Base-by-base conservation (phyloP, 2,797 vertebrate genomes). In the Enteromius afrohamiltoni region DNA sequence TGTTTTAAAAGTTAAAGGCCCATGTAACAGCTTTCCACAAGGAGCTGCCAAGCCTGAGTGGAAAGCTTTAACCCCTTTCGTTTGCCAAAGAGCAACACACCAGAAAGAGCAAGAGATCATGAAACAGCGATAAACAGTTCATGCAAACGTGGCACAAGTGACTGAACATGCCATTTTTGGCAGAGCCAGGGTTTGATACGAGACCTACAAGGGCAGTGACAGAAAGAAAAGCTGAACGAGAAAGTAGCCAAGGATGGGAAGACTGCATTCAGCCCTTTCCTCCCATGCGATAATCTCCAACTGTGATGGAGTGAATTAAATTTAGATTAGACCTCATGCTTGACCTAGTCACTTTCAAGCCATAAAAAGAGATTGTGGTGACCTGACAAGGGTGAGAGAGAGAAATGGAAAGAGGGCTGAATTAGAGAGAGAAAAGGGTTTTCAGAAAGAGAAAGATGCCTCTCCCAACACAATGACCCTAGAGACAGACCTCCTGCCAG, bases 311-410 rank as follows among this genome's bases (percentile, higher is more conserved):
- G 76, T 84, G 80, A 91, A 91, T 86, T 73, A 89, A 91, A 89
- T 91, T 90, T 87, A 91, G 84, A 92, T 93, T 88, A 90, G 84
- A 87, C 86, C 83, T 88, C 81, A 86, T 29, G 88, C 85, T 89
- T 90, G 88, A 91, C 88, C 91, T 87, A 88, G 84, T 88, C 80
- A 79, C 86, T 87, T 77, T 84, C 69, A 82, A 86, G 86, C 83
- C 86, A 91, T 74, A 83, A 79, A 90, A 89, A 91, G 86, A 91
- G 85, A 91, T 83, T 86, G 65, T 83, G 85, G 81, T 85, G 65
- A 87, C 23, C 74, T 73, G 70, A 89, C 86, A 85, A 79, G 55
- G 87, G 78, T 64, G 58, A 60, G 26, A 51, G 65, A 53, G 67
- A 23, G 42, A 77, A 23, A 23, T 26, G 26, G 51, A 74, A 42